These are phyloP conservation scores for Thrips palmi DNA, from an alignment of 1,140 invertebrate species.

Conservation along the genomic window DNA sequence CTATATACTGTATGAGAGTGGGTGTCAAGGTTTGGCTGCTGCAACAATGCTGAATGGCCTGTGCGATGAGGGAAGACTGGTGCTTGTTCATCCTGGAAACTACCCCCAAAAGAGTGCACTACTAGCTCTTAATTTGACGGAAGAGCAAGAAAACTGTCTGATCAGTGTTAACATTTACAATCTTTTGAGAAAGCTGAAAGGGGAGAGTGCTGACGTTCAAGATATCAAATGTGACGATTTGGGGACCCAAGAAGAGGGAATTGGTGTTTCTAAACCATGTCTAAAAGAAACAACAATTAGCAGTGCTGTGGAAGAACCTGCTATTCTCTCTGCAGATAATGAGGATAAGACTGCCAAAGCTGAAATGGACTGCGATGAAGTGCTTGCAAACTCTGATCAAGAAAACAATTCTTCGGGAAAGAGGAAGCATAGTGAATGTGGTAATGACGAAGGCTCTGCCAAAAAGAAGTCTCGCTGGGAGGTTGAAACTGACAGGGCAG, in stretches of 20 bases:
- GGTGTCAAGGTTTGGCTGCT: slow-evolving; percentile 60
- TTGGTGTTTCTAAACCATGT: slow-evolving; percentile 1
- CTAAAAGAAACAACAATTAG: slow-evolving; percentile 5
- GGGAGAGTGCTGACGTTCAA: background rate
- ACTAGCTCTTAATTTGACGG: slow-evolving; percentile 53
- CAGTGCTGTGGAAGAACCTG: slow-evolving; percentile 8
- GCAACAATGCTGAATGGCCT: slow-evolving; percentile 60
- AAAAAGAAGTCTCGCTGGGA: slow-evolving; percentile 21
- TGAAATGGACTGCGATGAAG: slow-evolving; percentile 8
- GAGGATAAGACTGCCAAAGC: slow-evolving; percentile 16
- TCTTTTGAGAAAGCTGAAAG: background rate
- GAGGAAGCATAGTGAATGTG: background rate
- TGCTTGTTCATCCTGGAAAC: slow-evolving; percentile 65
- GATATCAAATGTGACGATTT: background rate
- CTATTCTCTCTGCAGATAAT: slow-evolving; percentile 9
- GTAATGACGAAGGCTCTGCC: background rate
- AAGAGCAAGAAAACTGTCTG: slow-evolving; percentile 43
- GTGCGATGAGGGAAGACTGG: slow-evolving; percentile 37
- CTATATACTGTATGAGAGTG: slow-evolving; percentile 74
- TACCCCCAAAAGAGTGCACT: slow-evolving; percentile 55
- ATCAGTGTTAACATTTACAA: slow-evolving; percentile 46
- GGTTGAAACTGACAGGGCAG: slow-evolving; percentile 16
- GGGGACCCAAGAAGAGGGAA: background rate
- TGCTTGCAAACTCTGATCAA: slow-evolving; percentile 1
- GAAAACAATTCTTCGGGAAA: background rate